Base-by-base conservation (phyloP, 2,113 vertebrate species). In the Panurus biarmicus region DNA sequence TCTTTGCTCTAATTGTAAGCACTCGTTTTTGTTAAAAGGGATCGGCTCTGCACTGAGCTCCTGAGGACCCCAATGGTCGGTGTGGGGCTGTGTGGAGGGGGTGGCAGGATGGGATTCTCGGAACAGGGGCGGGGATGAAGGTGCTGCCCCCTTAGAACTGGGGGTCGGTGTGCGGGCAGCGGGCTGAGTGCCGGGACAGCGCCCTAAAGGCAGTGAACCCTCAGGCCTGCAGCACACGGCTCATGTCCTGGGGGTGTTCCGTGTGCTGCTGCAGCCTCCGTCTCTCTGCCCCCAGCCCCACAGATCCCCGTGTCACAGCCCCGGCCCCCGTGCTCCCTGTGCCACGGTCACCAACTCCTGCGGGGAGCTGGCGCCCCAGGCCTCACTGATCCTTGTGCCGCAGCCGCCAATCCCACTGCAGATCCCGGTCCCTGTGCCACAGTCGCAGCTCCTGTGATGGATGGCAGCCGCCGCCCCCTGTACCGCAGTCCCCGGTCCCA, bases 31-130 rank as follows among this genome's bases (percentile, higher is more conserved):
- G 0, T 12, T 6, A 16, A 15, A 64, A 54, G 53, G 47, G 40
- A 3, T 26, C 0, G 9, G 65, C 40, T 56, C 14, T 18, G 36
- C 21, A 3, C 15, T 2, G 2, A 4, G 31, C n/a, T 62, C 18
- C 28, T 5, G 44, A 26, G 66, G 24, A 20, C 3, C 1, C 1
- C 10, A 2, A 5, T 48, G 10, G 38, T 8, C 1, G 5, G 40
- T 33, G 36, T 12, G 40, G 26, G 33, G 38, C 23, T 5, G 38
- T 7, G 2, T 1, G 40, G 26, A 40, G 1, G 35, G 38, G 17
- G 11, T 1, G 58, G 31, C 58, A 21, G 42, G 53, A 9, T 12
- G 76, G 18, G 50, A 48, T 67, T 45, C 47, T 26, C 11, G 3
- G 70, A 23, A 7, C 21, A 25, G 21, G 25, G 36, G 8, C 4